Conservation (phyloP, 2,113 vertebrate species). For the Neotragus pygmaeus region DNA sequence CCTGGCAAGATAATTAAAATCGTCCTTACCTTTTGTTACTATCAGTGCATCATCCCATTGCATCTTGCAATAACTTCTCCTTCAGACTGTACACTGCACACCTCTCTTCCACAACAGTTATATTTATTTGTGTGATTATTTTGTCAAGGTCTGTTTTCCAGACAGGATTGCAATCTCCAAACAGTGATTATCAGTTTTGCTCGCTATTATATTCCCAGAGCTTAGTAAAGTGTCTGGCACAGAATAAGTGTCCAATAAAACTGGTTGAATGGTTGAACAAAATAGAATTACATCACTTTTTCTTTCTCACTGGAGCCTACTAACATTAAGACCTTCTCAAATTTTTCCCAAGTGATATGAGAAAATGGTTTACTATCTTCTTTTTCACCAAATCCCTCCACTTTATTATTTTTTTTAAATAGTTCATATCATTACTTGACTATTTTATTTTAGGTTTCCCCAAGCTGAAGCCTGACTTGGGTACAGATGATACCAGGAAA, state of each 20-base stretch:
- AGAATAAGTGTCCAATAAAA: not conserved
- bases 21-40: not conserved
- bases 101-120: not conserved
- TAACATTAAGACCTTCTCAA: not conserved
- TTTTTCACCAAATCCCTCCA: not conserved
- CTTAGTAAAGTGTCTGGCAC: not conserved
- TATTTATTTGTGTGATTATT: not conserved
- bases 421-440: not conserved
- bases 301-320: not conserved
- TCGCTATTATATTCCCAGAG: not conserved
- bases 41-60: not conserved
- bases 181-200: not conserved
- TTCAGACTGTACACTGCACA: not conserved
- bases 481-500: not conserved
- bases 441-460: not conserved
- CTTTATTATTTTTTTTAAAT: not conserved
- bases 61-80: not conserved
- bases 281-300: not conserved
- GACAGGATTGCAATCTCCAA: not conserved
- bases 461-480: not conserved
- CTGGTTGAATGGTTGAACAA: not conserved
- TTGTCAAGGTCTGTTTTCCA: not conserved
- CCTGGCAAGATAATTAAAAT: not conserved
- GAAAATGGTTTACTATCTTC: not conserved
- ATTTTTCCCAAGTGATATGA: not conserved